These are phyloP conservation scores for Deladenus siricidicola DNA, from an alignment of 2,888 invertebrate species.

Conservation along the genomic window DNA sequence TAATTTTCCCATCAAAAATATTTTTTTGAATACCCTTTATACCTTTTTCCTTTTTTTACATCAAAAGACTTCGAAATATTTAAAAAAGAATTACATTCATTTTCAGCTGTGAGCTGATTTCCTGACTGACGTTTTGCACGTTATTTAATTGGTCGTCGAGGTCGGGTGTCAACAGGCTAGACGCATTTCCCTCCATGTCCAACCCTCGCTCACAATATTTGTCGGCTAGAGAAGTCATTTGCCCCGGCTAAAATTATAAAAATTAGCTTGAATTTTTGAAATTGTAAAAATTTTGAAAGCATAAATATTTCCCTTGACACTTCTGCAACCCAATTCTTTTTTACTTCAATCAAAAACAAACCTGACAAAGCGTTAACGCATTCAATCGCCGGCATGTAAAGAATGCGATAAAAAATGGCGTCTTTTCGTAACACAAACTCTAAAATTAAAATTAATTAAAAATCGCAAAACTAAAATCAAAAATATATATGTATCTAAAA, in stretches of 20 bases:
- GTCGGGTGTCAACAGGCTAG: slow-evolving; percentile 18
- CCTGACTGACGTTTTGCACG: slow-evolving; percentile 31
- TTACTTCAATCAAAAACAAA: neutral
- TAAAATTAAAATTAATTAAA: neutral
- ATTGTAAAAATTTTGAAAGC: too few species aligned
- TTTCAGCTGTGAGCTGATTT: slow-evolving; percentile 35
- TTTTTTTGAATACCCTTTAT: too few species aligned
- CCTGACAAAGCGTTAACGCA: slow-evolving; percentile 14
- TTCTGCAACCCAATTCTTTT: too few species aligned
- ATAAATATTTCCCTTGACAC: too few species aligned
- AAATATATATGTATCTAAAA: neutral
- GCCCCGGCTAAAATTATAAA: slow-evolving; percentile 8
- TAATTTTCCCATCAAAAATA: too few species aligned
- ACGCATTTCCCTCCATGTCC: slow-evolving; percentile 1
- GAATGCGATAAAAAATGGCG: slow-evolving; percentile 9
- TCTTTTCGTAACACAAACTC: slow-evolving; percentile 16
- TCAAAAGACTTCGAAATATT: neutral
- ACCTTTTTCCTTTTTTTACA: too few species aligned
- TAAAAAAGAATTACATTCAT: slow-evolving; percentile 29
- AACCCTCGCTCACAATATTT: slow-evolving; percentile 16
- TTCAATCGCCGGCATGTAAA: slow-evolving; percentile 12
- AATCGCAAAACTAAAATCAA: neutral
- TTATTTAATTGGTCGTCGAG: slow-evolving; percentile 21
- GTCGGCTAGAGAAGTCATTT: slow-evolving; percentile 10
- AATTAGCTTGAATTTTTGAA: neutral